Evolutionary conservation across 2,113 vertebrate genomes (phyloP), one percentile per base, ranked within the genome.

Genomic region (Reinhardtius hippoglossoides): DNA sequence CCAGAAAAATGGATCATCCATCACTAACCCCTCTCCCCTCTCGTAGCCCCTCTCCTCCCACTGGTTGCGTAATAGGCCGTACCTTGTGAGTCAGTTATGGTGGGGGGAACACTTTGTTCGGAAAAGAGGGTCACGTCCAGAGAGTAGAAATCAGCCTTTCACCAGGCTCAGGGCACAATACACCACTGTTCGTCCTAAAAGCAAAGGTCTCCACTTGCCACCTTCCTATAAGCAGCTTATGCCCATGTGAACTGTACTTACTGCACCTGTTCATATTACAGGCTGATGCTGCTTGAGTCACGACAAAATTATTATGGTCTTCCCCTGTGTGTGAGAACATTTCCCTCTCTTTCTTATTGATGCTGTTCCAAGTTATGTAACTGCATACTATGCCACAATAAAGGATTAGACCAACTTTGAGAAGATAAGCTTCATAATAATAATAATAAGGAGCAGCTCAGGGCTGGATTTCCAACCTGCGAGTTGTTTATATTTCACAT

Each of bases 341-440:
- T 84, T 81, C 72, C 55, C 57, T 66, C 55, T 70, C 61, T 85
- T 79, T 69, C 79, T 75, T 85, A 73, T 15, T 89, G 88, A 92
- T 81, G 76, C 75, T 0, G 63, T 77, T 89, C 82, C 83, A 86
- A 81, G 86, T 92, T 93, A 92, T 89, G 83, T 88, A 93, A 93
- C 83, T 44, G 56, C 80, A 81, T 83, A 74, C 69, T 75, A 62
- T 89, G 86, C 81, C 89, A 92, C 83, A 92, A 90, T 91, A 90
- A 89, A 71, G 89, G 90, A 91, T 91, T 85, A 89, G 70, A 57
- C 61, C 74, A 76, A 81, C 54, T 85, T 75, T 89, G 88, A 91
- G 81, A 64, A 80, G 81, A 81, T 88, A 90, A 90, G 81, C 78
- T 74, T 75, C 61, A 81, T 82, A 83, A 79, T 87, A 84, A 88